A percentile compares a stretch with the other conserved stretches of the same genome.
These are phyloP conservation scores for Phoebastria nigripes DNA, from an alignment of 2,797 vertebrate genomes.

Conservation along the genomic window DNA sequence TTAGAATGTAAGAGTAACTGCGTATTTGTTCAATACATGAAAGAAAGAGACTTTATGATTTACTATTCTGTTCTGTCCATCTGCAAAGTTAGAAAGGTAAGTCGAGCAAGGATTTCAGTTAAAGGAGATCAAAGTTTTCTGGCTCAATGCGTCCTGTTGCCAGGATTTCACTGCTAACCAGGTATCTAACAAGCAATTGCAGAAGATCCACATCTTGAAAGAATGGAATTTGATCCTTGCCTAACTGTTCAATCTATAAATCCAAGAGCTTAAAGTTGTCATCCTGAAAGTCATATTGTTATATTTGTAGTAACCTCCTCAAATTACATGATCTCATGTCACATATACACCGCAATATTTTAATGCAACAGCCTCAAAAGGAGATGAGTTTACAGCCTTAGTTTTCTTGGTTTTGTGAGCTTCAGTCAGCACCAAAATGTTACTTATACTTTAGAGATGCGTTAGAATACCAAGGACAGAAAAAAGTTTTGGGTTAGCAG, in stretches of 20 bases:
- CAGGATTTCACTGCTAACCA: background rate
- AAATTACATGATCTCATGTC: background rate
- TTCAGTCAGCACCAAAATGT: background rate
- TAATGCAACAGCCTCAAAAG: background rate
- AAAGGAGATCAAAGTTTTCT: background rate
- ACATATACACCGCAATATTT: background rate
- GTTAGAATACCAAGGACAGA: background rate
- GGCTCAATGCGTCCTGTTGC: background rate
- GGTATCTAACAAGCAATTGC: background rate
- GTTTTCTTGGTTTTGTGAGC: background rate
- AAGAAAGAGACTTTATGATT: background rate
- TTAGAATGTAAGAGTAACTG: background rate
- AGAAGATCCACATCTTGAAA: background rate
- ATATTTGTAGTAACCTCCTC: background rate
- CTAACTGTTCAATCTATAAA: background rate
- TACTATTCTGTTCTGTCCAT: background rate
- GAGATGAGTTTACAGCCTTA: background rate
- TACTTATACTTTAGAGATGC: background rate
- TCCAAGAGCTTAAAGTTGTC: background rate
- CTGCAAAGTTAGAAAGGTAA: background rate
- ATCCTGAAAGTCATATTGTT: background rate
- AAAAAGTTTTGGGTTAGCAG: background rate
- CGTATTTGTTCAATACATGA: background rate
- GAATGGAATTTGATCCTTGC: background rate
- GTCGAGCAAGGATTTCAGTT: background rate